Conservation (phyloP, 2,888 invertebrate genomes). For the Nomada fabriciana region DNA sequence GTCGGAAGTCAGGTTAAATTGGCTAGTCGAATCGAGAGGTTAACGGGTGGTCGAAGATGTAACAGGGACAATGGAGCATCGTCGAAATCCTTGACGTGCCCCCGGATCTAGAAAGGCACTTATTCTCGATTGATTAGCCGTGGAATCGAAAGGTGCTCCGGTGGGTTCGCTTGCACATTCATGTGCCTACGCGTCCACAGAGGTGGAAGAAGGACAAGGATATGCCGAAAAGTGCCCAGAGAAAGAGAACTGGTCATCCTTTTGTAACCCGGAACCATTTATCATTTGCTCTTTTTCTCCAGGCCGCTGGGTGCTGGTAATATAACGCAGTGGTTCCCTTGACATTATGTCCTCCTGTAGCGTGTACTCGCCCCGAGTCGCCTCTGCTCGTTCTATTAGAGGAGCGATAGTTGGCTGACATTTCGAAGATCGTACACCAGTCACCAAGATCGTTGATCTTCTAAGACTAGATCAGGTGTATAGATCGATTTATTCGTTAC, state of each 20-base stretch:
- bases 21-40: slow-evolving; percentile 51
- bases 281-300: slow-evolving; percentile 51
- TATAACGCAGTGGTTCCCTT: slow-evolving; percentile 63
- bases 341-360: slow-evolving; percentile 69
- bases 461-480: slow-evolving; percentile 65
- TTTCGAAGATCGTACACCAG: slow-evolving; percentile 65
- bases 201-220: slow-evolving; percentile 15
- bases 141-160: slow-evolving; percentile 41
- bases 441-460: slow-evolving; percentile 64
- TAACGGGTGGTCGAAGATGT: slow-evolving; percentile 47
- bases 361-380: slow-evolving; percentile 35
- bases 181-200: slow-evolving; percentile 11
- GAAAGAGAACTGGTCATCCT: slow-evolving; percentile 32
- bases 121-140: slow-evolving; percentile 61
- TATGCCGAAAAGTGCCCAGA: slow-evolving; percentile 19
- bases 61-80: slow-evolving; percentile 41
- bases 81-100: slow-evolving; percentile 71
- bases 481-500: slow-evolving; percentile 11
- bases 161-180: slow-evolving; percentile 6
- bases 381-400: slow-evolving; percentile 59
- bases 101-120: slow-evolving; percentile 68
- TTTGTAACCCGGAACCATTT: slow-evolving; percentile 58
- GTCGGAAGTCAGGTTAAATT: slow-evolving; percentile 47
- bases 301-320: slow-evolving; percentile 17
- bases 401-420: slow-evolving; percentile 68